Conservation (phyloP, 2,113 vertebrate genomes). For the Seriola rivoliana region DNA sequence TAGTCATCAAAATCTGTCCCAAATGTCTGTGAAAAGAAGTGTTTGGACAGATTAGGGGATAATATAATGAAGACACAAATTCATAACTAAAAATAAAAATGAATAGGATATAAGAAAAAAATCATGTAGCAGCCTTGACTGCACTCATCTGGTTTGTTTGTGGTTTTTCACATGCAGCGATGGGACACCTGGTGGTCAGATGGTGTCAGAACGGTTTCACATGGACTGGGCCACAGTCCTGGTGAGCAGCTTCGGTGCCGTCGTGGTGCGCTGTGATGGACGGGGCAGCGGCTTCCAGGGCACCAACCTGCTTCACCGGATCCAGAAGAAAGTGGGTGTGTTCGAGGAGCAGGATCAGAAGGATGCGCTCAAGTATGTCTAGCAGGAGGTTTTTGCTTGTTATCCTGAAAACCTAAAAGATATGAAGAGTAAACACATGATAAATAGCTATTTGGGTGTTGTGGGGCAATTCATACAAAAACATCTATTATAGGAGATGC, state of each 20-base stretch:
- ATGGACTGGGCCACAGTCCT: conserved; percentile 92
- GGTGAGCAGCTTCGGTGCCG: conserved; percentile 91
- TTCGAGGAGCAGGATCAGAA: conserved; percentile 92
- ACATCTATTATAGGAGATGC: too few species aligned
- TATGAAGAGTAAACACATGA: too few species aligned
- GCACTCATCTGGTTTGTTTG: neutral
- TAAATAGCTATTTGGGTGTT: too few species aligned
- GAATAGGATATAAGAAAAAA: too few species aligned
- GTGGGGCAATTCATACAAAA: too few species aligned
- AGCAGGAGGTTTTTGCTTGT: neutral
- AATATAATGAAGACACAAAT: neutral
- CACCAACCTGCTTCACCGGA: conserved; percentile 91
- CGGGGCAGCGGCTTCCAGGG: conserved; percentile 94
- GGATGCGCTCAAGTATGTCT: conserved; percentile 88
- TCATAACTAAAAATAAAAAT: neutral
- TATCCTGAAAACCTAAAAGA: too few species aligned
- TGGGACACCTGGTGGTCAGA: conserved; percentile 91
- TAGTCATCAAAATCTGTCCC: neutral
- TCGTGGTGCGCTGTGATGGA: conserved; percentile 91
- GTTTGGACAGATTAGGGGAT: neutral
- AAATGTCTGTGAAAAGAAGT: neutral
- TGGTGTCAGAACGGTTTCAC: conserved; percentile 89
- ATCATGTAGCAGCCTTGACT: neutral
- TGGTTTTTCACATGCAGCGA: conserved; percentile 78
- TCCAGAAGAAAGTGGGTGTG: conserved; percentile 88